phyloP scores from a whole-genome alignment of 2,888 invertebrate genomes.

The Mycalesis mineus region DNA sequence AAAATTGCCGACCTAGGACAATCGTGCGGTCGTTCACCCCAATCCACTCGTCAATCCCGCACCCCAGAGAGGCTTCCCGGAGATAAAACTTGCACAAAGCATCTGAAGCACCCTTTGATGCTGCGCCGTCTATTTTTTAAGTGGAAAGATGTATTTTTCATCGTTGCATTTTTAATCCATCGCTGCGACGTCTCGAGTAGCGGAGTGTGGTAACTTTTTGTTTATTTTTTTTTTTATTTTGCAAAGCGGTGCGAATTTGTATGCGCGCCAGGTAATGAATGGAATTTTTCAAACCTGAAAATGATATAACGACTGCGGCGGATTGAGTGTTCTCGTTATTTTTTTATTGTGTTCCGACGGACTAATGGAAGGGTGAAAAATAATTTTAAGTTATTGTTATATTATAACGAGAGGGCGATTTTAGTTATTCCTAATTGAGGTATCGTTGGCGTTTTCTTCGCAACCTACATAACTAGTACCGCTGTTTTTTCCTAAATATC shows the following conservation, averaged over 20 bases:
- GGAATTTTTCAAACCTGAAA: not conserved
- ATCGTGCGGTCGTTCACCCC: slow-evolving; percentile 43
- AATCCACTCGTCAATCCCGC: slow-evolving; percentile 34
- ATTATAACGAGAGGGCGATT: too few species aligned
- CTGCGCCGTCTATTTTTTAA: slow-evolving; percentile 59
- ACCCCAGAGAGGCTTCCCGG: slow-evolving; percentile 45
- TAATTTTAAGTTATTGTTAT: too few species aligned
- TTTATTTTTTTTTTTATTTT: slow-evolving; percentile 7
- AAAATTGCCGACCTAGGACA: slow-evolving; percentile 39
- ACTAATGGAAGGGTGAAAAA: too few species aligned
- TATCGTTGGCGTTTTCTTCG: not conserved
- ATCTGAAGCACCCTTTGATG: slow-evolving; percentile 47
- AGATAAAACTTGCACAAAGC: slow-evolving; percentile 62
- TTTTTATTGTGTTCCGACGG: not conserved
- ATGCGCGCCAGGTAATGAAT: slow-evolving; percentile 12
- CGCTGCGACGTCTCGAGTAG: slow-evolving; percentile 25
- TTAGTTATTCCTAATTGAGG: not conserved
- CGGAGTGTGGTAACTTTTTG: slow-evolving; percentile 14
- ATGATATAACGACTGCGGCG: not conserved
- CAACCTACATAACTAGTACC: not conserved
- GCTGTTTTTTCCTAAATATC: too few species aligned
- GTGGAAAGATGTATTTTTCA: slow-evolving; percentile 47
- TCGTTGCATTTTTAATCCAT: slow-evolving; percentile 42
- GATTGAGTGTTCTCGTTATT: not conserved
- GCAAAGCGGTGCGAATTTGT: slow-evolving; percentile 10